phyloP scores from a whole-genome alignment of 2,113 vertebrate species.

The Shinisaurus crocodilurus region DNA sequence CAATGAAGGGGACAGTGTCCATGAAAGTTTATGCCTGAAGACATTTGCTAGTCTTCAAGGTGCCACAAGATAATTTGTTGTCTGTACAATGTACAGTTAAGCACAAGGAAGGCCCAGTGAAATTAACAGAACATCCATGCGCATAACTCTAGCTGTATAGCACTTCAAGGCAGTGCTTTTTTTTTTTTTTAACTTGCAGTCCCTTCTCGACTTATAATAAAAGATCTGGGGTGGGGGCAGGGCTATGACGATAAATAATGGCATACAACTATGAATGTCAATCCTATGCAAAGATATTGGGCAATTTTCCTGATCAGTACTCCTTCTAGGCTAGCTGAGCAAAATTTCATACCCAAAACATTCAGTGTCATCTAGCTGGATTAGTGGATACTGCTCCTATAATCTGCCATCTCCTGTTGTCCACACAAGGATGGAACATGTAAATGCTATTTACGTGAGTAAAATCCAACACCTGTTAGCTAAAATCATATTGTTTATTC shows the following conservation, averaged over 20 bases:
- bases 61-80: too few relatives aligned
- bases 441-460: neutral
- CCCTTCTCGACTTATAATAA: too few relatives aligned
- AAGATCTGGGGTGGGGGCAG: too few relatives aligned
- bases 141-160: neutral
- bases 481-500: too few relatives aligned
- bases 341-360: neutral
- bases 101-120: neutral
- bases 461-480: neutral
- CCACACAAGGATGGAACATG: neutral
- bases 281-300: neutral
- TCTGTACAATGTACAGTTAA: too few relatives aligned
- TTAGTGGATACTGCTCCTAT: neutral
- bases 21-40: too few relatives aligned
- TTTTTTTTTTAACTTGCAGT: neutral
- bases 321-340: neutral
- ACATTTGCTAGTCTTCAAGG: too few relatives aligned
- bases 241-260: too few relatives aligned
- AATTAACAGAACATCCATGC: neutral
- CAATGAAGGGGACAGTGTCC: too few relatives aligned
- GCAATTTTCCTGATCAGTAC: neutral
- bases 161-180: neutral
- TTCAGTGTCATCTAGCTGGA: neutral
- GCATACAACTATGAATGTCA: neutral
- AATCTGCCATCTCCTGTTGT: neutral